Evolutionary conservation across 35 echinoderm and acorn worm genomes (phyloP).

Genomic region (Eucidaris tribuloides): DNA sequence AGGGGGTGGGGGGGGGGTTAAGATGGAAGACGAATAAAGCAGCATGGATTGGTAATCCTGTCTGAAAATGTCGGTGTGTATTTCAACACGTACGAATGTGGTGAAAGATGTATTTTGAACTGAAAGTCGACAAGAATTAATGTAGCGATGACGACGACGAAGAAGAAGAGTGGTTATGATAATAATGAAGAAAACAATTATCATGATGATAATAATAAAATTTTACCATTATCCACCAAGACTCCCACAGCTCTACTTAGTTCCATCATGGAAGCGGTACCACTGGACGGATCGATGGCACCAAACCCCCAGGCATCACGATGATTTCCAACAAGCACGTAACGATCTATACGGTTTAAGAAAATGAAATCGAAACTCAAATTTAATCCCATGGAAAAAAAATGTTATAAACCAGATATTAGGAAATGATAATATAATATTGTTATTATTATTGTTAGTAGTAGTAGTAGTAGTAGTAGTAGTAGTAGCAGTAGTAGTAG

Average conservation of each 20-base stretch:
- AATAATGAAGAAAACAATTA: too few relatives aligned
- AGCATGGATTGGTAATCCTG: too few relatives aligned
- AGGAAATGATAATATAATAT: not conserved
- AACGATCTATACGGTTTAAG: constrained; percentile 57
- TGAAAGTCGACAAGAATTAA: too few relatives aligned
- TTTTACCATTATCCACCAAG: constrained; percentile 1
- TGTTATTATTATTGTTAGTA: not conserved
- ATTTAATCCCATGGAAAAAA: not conserved
- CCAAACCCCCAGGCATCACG: constrained; percentile 82
- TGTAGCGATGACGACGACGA: too few relatives aligned
- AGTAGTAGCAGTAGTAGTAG: not conserved
- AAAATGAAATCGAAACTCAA: not conserved
- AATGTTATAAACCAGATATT: not conserved
- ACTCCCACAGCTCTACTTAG: constrained; percentile 55
- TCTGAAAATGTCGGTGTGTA: too few relatives aligned
- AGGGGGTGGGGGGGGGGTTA: too few relatives aligned
- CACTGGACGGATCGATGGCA: constrained; percentile 81
- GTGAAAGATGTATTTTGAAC: too few relatives aligned
- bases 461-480: not conserved
- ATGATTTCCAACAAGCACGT: constrained; percentile 84
- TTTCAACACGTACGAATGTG: too few relatives aligned
- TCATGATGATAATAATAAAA: not conserved
- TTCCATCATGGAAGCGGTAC: constrained; percentile 78
- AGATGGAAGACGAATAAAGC: too few relatives aligned
- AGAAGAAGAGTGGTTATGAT: too few relatives aligned